A percentile compares a stretch with the other conserved stretches of the same genome.
Conservation (phyloP, 1,140 invertebrate species). For the Helicorthomorpha holstii region DNA sequence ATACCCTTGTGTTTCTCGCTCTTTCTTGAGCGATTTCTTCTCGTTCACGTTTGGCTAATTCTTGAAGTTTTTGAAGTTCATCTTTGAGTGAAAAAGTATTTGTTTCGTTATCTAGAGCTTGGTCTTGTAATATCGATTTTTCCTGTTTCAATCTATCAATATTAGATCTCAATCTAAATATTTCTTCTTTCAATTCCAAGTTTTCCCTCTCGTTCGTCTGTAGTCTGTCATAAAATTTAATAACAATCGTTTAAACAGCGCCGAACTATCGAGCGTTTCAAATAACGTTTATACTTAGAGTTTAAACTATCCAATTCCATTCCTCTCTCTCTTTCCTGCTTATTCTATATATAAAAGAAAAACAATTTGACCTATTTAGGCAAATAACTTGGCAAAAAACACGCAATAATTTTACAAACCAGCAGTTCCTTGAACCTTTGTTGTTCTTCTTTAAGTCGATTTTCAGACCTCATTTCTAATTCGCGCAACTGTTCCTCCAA, state of each 20-base stretch:
- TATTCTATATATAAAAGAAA: constrained; percentile 19
- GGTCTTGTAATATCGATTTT: constrained; percentile 29
- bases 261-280: neutral
- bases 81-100: constrained; percentile 34
- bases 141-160: constrained; percentile 37
- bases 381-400: neutral
- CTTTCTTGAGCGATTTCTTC: constrained; percentile 31
- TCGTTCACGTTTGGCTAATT: constrained; percentile 36
- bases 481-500: constrained; percentile 82
- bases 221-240: constrained; percentile 30
- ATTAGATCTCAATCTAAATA: constrained; percentile 32
- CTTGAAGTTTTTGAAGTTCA: constrained; percentile 32
- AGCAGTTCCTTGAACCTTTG: constrained; percentile 62
- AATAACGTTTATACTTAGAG: constrained; percentile 34
- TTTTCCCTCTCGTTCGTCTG: constrained; percentile 61
- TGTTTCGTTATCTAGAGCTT: constrained; percentile 37
- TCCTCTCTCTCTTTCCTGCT: constrained; percentile 69
- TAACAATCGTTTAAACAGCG: constrained; percentile 9
- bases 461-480: constrained; percentile 66
- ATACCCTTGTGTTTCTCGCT: constrained; percentile 22
- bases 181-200: constrained; percentile 55
- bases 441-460: constrained; percentile 67
- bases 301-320: constrained; percentile 68
- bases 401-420: constrained; percentile 13
- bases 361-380: neutral